Conservation (phyloP, 2,888 invertebrate genomes). For the Slavum lentiscoides region DNA sequence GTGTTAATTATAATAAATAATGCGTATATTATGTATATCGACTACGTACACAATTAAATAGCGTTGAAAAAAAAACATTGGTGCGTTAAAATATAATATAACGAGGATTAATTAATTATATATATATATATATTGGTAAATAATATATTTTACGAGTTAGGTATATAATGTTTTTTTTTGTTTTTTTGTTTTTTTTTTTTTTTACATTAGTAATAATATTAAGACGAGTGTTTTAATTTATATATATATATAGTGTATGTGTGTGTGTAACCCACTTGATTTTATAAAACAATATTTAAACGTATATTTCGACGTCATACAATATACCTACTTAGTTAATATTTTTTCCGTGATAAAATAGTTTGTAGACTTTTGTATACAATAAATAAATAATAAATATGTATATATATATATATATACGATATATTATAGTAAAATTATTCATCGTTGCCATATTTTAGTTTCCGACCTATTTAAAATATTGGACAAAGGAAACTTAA, state of each 20-base stretch:
- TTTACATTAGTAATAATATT: background rate
- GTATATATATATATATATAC: background rate
- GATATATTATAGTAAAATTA: background rate
- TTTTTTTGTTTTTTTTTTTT: too few relatives aligned
- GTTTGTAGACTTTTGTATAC: too few relatives aligned
- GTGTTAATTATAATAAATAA: conserved; percentile 37
- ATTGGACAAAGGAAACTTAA: conserved; percentile 50
- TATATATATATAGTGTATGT: background rate
- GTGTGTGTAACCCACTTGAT: conserved; percentile 24
- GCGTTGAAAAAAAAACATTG: conserved; percentile 20
- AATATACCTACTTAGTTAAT: too few relatives aligned
- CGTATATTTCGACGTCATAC: background rate
- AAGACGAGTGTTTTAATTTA: conserved; percentile 5
- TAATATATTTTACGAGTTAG: conserved; percentile 16
- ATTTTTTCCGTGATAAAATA: background rate
- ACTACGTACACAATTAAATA: conserved; percentile 9
- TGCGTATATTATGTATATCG: background rate
- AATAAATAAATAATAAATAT: too few relatives aligned
- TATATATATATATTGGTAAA: conserved; percentile 26
- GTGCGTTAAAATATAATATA: conserved; percentile 42
- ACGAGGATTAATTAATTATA: conserved; percentile 20
- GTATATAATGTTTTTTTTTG: background rate
- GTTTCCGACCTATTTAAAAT: conserved; percentile 48
- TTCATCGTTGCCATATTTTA: conserved; percentile 1
- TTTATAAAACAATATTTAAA: conserved; percentile 16